Evolutionary conservation across 2,113 vertebrate species (phyloP), one percentile per base, ranked within the genome.

Genomic region (Clarias magur): DNA sequence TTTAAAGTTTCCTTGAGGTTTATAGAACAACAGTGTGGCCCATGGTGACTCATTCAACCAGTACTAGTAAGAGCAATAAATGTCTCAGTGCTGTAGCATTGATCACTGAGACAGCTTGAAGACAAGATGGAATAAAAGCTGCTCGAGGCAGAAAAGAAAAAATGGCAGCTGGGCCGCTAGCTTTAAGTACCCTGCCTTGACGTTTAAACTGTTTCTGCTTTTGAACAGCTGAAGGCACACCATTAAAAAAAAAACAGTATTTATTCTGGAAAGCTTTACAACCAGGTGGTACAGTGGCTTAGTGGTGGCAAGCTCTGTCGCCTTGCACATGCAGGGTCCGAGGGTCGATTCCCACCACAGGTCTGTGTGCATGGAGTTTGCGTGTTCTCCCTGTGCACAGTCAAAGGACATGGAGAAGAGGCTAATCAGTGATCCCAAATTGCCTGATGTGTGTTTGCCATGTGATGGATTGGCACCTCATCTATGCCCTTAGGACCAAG

Each of bases 101-200:
- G 86, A 76, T 83, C 70, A 48, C 81, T 67, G 60, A 78, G 86
- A 75, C 80, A 83, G 70, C 86, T 83, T 81, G 59, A 87, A 25
- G 3, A 53, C 48, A 23, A 63, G 72, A n/a, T 68, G 42, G 60
- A 65, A 78, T 78, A 78, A 78, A 53, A 65, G 57, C 13, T 65
- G 80, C 80, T 87, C 21, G 9, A 72, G 60, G 57, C 34, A 17
- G 30, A 56, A 87, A 42, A 65, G 38, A 56, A 65, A 76, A 48
- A 76, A 76, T 83, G 70, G 42, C 86, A 75, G 42, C 25, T 54
- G 80, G 34, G 27, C 13, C 23, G 10, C 60, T 73, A 75, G 54
- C 68, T 72, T 23, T 59, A 75, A 70, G n/a, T 57, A 42, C 16
- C 72, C 30, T n/a, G 75, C 25, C 21, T 59, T 42, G 67, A 60